Conservation (phyloP, 2,797 vertebrate genomes). For the Carduelis carduelis region DNA sequence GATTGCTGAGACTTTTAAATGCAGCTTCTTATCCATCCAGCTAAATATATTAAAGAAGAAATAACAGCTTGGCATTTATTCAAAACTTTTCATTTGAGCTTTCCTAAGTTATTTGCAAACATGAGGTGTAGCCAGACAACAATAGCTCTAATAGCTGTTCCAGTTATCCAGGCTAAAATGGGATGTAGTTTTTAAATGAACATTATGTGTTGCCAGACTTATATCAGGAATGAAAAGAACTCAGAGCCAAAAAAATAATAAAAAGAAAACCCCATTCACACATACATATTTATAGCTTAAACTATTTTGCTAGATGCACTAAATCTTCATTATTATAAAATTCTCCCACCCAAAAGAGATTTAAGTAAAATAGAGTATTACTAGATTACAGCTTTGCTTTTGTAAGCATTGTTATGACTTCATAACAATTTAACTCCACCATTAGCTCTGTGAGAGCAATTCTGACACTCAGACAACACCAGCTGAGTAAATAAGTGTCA, state of each 20-base stretch:
- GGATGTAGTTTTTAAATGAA: background rate
- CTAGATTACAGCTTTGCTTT: background rate
- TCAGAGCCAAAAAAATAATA: conserved; percentile 17
- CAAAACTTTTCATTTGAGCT: conserved; percentile 1
- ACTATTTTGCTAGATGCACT: background rate
- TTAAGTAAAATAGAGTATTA: background rate
- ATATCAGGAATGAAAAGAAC: background rate
- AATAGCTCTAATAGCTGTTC: background rate
- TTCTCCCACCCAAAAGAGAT: background rate
- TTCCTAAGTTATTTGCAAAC: conserved; percentile 45
- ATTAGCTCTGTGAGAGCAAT: conserved; percentile 13
- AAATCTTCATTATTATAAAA: background rate
- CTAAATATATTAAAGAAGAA: conserved; percentile 12
- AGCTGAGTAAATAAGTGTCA: background rate
- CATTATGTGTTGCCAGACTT: conserved; percentile 1
- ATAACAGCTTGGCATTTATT: conserved; percentile 11
- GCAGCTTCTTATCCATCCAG: background rate
- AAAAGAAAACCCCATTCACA: conserved; percentile 1
- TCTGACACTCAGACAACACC: background rate
- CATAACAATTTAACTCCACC: conserved; percentile 1
- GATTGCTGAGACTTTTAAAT: background rate
- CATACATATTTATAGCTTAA: conserved; percentile 11
- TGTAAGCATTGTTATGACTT: background rate
- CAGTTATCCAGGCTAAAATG: conserved; percentile 25
- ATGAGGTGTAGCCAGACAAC: conserved; percentile 28